These are phyloP conservation scores for Dromaius novaehollandiae DNA, from an alignment of 2,113 vertebrate species.

Conservation along the genomic window DNA sequence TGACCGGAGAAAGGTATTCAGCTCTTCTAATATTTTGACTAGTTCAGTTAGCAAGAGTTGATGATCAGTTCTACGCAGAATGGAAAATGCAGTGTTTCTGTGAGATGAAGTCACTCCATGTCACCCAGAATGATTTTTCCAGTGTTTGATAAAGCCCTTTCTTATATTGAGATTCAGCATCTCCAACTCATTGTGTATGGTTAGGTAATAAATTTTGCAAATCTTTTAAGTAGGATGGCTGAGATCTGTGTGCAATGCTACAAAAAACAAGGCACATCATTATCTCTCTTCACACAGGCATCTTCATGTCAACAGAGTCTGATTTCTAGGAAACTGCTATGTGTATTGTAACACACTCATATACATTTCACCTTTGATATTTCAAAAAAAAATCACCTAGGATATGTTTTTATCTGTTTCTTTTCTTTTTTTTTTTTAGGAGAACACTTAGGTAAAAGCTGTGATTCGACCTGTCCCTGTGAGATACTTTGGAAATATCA, in stretches of 20 bases:
- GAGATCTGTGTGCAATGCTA: neutral
- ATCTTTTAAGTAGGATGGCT: neutral
- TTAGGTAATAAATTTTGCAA: neutral
- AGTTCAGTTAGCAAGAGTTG: neutral
- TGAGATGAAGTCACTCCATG: neutral
- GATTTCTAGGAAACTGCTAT: conserved; percentile 25
- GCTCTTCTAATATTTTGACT: neutral
- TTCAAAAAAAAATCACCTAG: neutral
- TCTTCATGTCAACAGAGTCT: neutral
- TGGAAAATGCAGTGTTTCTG: neutral
- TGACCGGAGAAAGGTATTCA: neutral
- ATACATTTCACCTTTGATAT: neutral
- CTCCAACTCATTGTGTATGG: neutral
- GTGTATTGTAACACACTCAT: neutral
- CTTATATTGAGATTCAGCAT: neutral
- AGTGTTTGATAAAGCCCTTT: neutral
- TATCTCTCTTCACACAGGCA: neutral
- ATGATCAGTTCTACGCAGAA: neutral
- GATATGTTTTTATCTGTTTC: neutral
- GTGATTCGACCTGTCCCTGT: neutral
- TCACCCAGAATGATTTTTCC: conserved; percentile 16
- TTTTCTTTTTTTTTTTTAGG: neutral
- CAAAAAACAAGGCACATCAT: neutral
- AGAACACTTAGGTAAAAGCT: neutral
- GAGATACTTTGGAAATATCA: neutral